These are phyloP conservation scores for Cladorhizidae sp. DNA, from an alignment of 37 sponge, comb jelly and placozoan species.

Conservation along the genomic window DNA sequence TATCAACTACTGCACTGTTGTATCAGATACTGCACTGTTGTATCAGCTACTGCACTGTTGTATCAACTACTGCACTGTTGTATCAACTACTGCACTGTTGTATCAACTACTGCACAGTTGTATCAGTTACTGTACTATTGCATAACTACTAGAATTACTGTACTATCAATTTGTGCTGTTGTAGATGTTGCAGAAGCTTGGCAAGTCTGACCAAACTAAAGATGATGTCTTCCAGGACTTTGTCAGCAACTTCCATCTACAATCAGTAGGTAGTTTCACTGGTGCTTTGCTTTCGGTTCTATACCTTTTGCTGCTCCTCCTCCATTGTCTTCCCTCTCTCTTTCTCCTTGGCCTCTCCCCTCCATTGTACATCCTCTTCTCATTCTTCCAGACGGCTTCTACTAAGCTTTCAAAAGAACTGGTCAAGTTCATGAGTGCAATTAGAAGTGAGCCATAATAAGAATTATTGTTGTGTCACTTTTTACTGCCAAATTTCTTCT, in stretches of 20 bases:
- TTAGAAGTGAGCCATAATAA: conserved; percentile 44
- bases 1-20: no score
- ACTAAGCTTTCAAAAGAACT: conserved; percentile 63
- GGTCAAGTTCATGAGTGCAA: conserved; percentile 35
- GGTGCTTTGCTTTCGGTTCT: neutral
- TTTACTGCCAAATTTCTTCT: conserved; percentile 19
- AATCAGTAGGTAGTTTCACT: conserved; percentile 56
- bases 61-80: no score
- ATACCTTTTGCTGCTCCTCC: neutral
- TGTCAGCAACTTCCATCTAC: conserved; percentile 75
- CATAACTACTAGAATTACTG: no score
- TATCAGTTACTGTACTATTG: no score
- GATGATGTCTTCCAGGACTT: conserved; percentile 78
- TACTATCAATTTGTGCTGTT: no score
- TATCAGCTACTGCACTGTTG: no score
- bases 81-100: no score
- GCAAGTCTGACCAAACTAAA: conserved; percentile 71
- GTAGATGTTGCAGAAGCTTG: conserved; percentile 86
- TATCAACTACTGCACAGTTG: no score
- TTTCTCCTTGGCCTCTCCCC: conserved; percentile 45
- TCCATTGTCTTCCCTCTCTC: conserved; percentile 17
- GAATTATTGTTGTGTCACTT: neutral
- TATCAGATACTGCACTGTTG: no score
- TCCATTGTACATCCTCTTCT: conserved; percentile 25
- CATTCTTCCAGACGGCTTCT: conserved; percentile 55